phyloP scores from a whole-genome alignment of 92 coral and sea anemone genomes.

The Montipora capitata region DNA sequence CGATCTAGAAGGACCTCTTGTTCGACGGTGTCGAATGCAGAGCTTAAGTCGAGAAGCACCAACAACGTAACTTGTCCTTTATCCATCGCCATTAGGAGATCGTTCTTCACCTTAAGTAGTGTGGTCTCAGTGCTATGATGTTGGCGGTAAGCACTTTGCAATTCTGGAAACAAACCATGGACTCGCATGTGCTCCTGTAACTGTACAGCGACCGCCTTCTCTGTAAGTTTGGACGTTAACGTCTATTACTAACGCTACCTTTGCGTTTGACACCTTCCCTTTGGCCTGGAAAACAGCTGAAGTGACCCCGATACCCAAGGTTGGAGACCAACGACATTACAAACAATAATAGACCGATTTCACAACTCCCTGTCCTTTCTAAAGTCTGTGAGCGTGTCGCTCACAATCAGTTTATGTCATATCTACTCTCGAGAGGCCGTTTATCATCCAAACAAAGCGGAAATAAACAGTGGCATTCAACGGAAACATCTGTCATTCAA shows the following conservation, averaged over 20 bases:
- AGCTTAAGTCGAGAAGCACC: too few species aligned
- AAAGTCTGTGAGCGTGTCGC: background rate
- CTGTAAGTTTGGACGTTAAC: conserved; percentile 3
- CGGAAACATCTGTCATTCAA: conserved; percentile 10
- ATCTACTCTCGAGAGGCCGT: background rate
- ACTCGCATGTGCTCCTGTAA: too few species aligned
- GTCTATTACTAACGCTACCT: conserved; percentile 48
- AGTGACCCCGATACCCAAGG: conserved; percentile 24
- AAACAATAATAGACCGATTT: background rate
- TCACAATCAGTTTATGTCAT: background rate
- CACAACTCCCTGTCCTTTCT: too few species aligned
- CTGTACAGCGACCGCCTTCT: too few species aligned
- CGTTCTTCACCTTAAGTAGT: too few species aligned
- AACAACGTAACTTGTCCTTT: too few species aligned
- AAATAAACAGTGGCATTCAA: conserved; percentile 18
- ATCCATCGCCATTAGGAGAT: too few species aligned
- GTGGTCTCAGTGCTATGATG: too few species aligned
- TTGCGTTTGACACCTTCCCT: conserved; percentile 25
- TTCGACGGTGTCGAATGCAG: too few species aligned
- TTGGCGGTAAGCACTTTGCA: too few species aligned
- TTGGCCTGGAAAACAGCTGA: conserved; percentile 40
- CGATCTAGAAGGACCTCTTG: too few species aligned
- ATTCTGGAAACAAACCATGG: too few species aligned
- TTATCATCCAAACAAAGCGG: background rate
- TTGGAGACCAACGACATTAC: conserved; percentile 20